phyloP scores from a whole-genome alignment of 2,113 vertebrate species.

The Phalacrocorax pelagicus region DNA sequence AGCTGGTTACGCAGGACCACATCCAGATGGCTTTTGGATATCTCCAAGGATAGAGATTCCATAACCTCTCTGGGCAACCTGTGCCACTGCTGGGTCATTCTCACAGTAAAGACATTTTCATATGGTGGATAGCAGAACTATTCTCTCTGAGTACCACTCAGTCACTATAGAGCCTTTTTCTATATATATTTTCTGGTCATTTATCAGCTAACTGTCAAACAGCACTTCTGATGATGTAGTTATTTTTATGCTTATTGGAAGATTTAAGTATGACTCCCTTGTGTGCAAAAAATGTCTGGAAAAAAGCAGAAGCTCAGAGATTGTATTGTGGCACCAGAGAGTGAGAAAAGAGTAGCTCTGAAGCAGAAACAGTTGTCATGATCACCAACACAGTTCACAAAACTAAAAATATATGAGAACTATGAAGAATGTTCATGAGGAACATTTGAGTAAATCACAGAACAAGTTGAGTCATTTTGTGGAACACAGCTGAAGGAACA shows the following conservation, averaged over 20 bases:
- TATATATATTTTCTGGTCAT: not conserved
- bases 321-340: not conserved
- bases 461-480: conserved; percentile 41
- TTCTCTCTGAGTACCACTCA: not conserved
- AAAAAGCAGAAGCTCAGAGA: not conserved
- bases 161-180: not conserved
- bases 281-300: not conserved
- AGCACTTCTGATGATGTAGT: not conserved
- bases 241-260: not conserved
- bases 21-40: not conserved
- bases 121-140: not conserved
- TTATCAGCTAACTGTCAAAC: not conserved
- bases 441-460: conserved; percentile 38
- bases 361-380: not conserved
- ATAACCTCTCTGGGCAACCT: not conserved
- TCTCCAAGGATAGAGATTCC: not conserved
- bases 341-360: not conserved
- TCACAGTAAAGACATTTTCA: not conserved
- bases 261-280: not conserved
- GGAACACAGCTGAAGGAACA: conserved; percentile 3
- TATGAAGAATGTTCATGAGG: conserved; percentile 13
- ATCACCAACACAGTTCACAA: not conserved
- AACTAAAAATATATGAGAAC: conserved; percentile 48
- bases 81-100: not conserved
- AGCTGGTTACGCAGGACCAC: not conserved